Evolutionary conservation across 1,140 invertebrate genomes (phyloP).

Genomic region (Lysiphlebus fabarum): DNA sequence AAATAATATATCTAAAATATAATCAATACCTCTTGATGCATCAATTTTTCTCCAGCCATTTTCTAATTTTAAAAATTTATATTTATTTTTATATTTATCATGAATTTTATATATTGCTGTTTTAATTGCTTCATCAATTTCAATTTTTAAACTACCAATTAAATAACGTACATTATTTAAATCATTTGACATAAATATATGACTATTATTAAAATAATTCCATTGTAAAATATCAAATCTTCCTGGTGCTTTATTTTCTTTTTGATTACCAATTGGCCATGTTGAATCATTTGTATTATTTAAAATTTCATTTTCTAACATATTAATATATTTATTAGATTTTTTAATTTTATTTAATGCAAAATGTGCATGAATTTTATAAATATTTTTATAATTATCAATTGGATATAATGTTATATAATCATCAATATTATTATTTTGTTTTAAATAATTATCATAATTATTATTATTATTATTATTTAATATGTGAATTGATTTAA

Average conservation of each 20-base stretch:
- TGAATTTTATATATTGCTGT: conserved; percentile 59
- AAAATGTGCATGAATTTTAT: conserved; percentile 70
- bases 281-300: conserved; percentile 22
- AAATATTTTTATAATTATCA: conserved; percentile 62
- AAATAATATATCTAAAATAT: conserved; percentile 74
- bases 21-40: conserved; percentile 83
- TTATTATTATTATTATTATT: not conserved
- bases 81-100: conserved; percentile 55
- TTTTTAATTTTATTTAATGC: conserved; percentile 56
- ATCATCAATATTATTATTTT: conserved; percentile 52
- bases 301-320: conserved; percentile 33
- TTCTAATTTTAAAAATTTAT: conserved; percentile 61
- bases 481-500: not conserved
- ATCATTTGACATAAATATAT: conserved; percentile 73
- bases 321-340: conserved; percentile 54
- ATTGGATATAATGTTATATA: conserved; percentile 67
- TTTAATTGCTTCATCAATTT: conserved; percentile 67
- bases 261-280: conserved; percentile 81
- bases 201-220: conserved; percentile 80
- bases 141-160: conserved; percentile 61
- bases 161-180: conserved; percentile 61
- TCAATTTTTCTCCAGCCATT: conserved; percentile 86
- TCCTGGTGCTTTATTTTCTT: conserved; percentile 63
- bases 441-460: conserved; percentile 26
- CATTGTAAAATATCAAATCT: conserved; percentile 84